A percentile compares a stretch with the other conserved stretches of the same genome.
phyloP scores from a whole-genome alignment of 2,797 vertebrate species.

The Champsocephalus esox region DNA sequence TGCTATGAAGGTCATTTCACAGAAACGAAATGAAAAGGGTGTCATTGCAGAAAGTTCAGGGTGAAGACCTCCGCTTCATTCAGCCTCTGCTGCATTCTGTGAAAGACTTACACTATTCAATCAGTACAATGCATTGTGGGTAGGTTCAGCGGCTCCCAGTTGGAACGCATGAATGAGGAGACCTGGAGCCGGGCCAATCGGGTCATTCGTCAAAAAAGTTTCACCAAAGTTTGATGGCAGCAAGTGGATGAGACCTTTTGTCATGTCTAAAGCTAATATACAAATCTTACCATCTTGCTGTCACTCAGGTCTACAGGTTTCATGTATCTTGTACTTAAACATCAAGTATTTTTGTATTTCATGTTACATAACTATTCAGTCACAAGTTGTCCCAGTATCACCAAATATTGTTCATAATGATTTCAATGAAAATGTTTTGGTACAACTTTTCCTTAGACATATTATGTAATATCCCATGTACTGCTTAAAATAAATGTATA shows the following conservation, averaged over 20 bases:
- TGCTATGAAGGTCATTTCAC: slow-evolving; percentile 73
- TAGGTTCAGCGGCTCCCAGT: slow-evolving; percentile 51
- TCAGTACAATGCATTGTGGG: slow-evolving; percentile 56
- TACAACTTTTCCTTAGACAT: neutral
- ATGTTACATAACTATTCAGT: neutral
- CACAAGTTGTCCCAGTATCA: too few relatives aligned
- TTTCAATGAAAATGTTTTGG: neutral
- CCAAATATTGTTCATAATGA: neutral
- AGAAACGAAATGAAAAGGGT: slow-evolving; percentile 60
- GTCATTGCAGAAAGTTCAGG: slow-evolving; percentile 71
- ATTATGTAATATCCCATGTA: neutral
- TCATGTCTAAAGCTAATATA: slow-evolving; percentile 7
- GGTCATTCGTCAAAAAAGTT: slow-evolving; percentile 48
- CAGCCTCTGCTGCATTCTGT: slow-evolving; percentile 50
- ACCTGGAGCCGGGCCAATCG: slow-evolving; percentile 50
- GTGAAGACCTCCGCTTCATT: slow-evolving; percentile 58
- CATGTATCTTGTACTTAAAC: neutral
- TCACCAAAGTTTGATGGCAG: slow-evolving; percentile 39
- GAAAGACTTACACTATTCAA: slow-evolving; percentile 62
- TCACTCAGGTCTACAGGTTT: neutral
- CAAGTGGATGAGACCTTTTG: slow-evolving; percentile 16
- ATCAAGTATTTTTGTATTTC: neutral
- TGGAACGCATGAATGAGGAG: slow-evolving; percentile 54
- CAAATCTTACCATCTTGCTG: too few relatives aligned
- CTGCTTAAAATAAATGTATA: neutral